Percentiles rank a stretch among this genome's conserved stretches.
phyloP scores from a whole-genome alignment of 2,888 invertebrate genomes.

The Acrobeloides nanus region DNA sequence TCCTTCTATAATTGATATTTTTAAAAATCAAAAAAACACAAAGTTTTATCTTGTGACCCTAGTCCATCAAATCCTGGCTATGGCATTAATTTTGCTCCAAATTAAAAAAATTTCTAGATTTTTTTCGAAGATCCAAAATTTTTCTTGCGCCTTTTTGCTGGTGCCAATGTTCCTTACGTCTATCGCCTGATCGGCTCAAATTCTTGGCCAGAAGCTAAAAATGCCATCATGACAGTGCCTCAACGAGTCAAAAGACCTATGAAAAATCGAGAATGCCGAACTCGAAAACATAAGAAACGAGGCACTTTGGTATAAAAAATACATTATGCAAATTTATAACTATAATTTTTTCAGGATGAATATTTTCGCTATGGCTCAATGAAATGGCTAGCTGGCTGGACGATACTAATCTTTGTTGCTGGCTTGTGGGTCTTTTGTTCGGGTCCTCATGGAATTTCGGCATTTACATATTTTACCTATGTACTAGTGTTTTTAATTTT shows the following conservation, averaged over 20 bases:
- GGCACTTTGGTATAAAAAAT: constrained; percentile 25
- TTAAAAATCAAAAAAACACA: constrained; percentile 8
- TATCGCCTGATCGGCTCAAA: constrained; percentile 45
- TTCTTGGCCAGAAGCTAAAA: constrained; percentile 35
- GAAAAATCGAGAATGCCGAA: constrained; percentile 39
- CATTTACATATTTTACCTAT: constrained; percentile 31
- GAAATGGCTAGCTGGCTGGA: constrained; percentile 39
- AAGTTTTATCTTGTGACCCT: too few species aligned
- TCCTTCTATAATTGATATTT: neutral
- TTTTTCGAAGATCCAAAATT: constrained; percentile 34
- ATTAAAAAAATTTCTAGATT: constrained; percentile 21
- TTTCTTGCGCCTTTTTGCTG: constrained; percentile 39
- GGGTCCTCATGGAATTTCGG: constrained; percentile 23
- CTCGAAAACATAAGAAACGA: constrained; percentile 38
- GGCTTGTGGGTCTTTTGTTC: constrained; percentile 35
- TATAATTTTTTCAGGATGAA: constrained; percentile 43
- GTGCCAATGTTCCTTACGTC: constrained; percentile 47
- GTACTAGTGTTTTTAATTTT: constrained; percentile 36
- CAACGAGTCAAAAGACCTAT: constrained; percentile 40
- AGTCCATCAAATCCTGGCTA: too few species aligned
- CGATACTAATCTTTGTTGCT: constrained; percentile 27
- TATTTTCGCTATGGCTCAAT: constrained; percentile 47
- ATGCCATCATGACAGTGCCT: constrained; percentile 33
- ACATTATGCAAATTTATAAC: neutral
- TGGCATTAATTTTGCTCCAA: too few species aligned